Conservation (phyloP, 2,888 invertebrate genomes). For the Polylopha cassiicola region DNA sequence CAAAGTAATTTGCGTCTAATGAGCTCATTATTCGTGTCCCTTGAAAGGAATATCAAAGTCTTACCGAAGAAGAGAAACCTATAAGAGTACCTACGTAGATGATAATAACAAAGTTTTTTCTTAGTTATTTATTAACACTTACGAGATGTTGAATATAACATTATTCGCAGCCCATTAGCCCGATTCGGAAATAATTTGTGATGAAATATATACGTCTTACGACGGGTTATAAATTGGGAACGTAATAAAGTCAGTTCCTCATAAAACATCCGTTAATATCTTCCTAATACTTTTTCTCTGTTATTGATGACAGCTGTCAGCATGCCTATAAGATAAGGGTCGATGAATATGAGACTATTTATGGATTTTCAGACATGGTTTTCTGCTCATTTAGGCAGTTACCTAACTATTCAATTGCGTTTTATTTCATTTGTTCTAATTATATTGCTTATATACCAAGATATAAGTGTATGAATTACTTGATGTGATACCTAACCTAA, state of each 20-base stretch:
- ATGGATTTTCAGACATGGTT: too few species aligned
- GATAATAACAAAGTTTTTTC: constrained; percentile 6
- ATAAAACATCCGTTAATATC: constrained; percentile 20
- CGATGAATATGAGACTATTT: constrained; percentile 3
- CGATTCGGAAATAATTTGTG: background rate
- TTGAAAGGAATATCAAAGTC: constrained; percentile 7
- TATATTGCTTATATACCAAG: too few species aligned
- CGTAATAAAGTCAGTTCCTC: constrained; percentile 17
- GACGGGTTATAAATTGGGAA: constrained; percentile 3
- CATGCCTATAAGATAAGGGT: constrained; percentile 9
- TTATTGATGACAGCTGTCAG: constrained; percentile 21
- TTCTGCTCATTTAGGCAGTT: too few species aligned
- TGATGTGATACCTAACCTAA: too few species aligned
- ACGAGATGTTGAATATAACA: too few species aligned
- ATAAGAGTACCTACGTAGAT: background rate
- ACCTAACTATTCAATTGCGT: too few species aligned
- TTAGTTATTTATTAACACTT: too few species aligned
- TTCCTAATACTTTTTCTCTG: constrained; percentile 20
- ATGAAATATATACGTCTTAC: background rate
- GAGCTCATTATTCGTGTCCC: constrained; percentile 10
- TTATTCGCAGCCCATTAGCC: too few species aligned
- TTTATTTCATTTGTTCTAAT: too few species aligned
- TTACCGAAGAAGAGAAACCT: constrained; percentile 11
- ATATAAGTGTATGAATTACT: too few species aligned
- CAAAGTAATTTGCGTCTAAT: constrained; percentile 10